Evolutionary conservation across 2,888 invertebrate species (phyloP), one percentile per base, ranked within the genome.

Genomic region (Oscheius onirici): DNA sequence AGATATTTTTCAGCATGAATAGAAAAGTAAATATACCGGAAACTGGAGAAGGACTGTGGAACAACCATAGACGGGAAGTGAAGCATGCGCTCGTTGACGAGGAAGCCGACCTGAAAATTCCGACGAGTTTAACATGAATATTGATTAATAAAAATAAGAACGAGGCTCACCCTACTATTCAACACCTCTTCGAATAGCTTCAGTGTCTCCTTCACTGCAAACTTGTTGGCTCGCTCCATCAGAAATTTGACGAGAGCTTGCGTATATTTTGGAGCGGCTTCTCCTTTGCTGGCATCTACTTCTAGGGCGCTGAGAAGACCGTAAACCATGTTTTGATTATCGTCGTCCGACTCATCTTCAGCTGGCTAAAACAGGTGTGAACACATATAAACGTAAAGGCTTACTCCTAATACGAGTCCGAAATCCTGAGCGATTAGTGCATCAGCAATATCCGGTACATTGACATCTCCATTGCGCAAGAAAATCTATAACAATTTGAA

Each of bases 51-150:
- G 20, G 79, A 74, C 11, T 80, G 83, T 5, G 83, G 78, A 17
- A 83, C 81, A 55, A 84, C 77, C 5, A 72, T 61, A 0, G 73
- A 61, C 3, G 85, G 83, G 68, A 86, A 86, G 71, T 85, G 75
- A 20, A 86, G 76, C 79, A 85, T 79, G 44, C 85, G 72, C 58
- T 86, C 86, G 74, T 84, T 86, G 58, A 86, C 74, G 44, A 86
- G 72, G 3, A 84, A 70, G 71, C 79, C 26, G 57, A 63, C 20
- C 54, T 43, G n/a, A 26, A 41, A 40, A 67, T 49, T 17, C 10
- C 3, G 2, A 10, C 3, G 17, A 49, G 22, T 49, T 22, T 5
- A 5, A 44, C n/a, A 22, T n/a, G 34, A n/a, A 46, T 46, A 15
- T 15, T 17, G 1, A 28, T 69, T 60, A 17, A 3, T 26, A 28